Evolutionary conservation across 1,140 invertebrate genomes (phyloP).

Genomic region (Nasonia giraulti): DNA sequence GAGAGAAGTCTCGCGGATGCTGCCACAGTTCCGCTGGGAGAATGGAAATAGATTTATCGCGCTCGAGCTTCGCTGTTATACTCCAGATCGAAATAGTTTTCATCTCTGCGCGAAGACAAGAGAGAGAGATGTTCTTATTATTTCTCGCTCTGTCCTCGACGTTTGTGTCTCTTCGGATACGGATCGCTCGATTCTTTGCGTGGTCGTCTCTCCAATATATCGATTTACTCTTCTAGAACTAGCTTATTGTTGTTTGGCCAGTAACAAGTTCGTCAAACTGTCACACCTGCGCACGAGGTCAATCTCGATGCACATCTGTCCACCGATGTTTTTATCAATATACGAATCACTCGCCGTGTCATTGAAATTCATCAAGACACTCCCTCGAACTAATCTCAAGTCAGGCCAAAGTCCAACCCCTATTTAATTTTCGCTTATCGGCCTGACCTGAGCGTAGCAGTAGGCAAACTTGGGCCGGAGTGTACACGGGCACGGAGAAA

Average conservation of each 20-base stretch:
- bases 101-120: not conserved
- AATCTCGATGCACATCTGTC: no score
- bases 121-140: not conserved
- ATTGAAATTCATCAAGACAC: slow-evolving; percentile 44
- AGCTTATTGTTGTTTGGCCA: no score
- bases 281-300: no score
- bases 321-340: no score
- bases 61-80: not conserved
- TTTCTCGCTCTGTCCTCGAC: not conserved
- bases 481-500: not conserved
- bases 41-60: slow-evolving; percentile 26
- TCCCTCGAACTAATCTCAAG: not conserved
- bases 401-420: not conserved
- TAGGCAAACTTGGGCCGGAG: not conserved
- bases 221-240: no score
- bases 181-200: no score
- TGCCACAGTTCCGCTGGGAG: not conserved
- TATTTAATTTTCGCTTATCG: slow-evolving; percentile 25
- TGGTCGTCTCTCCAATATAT: no score
- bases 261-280: no score
- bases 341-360: no score
- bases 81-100: not conserved
- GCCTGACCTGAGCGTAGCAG: not conserved
- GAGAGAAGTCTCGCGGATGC: slow-evolving; percentile 20
- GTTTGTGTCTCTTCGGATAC: no score